Base-by-base conservation (phyloP, 2,113 vertebrate species). In the Cololabis saira region DNA sequence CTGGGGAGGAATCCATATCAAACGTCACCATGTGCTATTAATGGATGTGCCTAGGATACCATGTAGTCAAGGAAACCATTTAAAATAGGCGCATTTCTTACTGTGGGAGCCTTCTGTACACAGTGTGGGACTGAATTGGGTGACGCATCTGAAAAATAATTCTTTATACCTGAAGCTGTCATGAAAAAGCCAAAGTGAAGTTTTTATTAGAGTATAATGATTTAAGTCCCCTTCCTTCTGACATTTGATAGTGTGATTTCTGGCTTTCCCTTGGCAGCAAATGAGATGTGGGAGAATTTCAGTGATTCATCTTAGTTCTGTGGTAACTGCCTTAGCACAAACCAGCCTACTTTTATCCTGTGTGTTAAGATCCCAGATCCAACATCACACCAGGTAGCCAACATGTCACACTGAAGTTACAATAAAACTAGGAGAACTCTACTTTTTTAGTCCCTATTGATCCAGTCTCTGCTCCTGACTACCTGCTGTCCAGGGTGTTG, bases 61-160 rank as follows among this genome's bases (percentile, higher is more conserved):
- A 41, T 60, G 90, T 89, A 81, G 86, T 79, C 86, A 89, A 90
- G 87, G 87, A 88, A 85, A 89, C 89, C 71, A 83, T 82, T 76
- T 82, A 71, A 85, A 73, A 85, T 68, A 74, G 52, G 49, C 61
- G 61, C 24, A 27, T 71, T 71, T 78, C 60, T 72, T 21, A 54
- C 67, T 74, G 55, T 62, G 41, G 18, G 50, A 58, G 63, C 24
- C 65, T 74, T 80, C 48, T 55, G 11, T 33, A 18, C 73, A 59
- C 53, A 6, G 21, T 45, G 70, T 24, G 21, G 8, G 47, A 56
- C 41, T 60, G 17, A 43, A 22, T 44, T 51, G 52, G 65, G 56
- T 47, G 63, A 59, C 11, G 13, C 0, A n/a, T 54, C 19, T 14
- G n/a, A 67, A 75, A 68, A 48, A 48, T n/a, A 12, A 71, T 54